These are phyloP conservation scores for Agrotis clavis DNA, from an alignment of 2,888 invertebrate genomes.

Conservation along the genomic window DNA sequence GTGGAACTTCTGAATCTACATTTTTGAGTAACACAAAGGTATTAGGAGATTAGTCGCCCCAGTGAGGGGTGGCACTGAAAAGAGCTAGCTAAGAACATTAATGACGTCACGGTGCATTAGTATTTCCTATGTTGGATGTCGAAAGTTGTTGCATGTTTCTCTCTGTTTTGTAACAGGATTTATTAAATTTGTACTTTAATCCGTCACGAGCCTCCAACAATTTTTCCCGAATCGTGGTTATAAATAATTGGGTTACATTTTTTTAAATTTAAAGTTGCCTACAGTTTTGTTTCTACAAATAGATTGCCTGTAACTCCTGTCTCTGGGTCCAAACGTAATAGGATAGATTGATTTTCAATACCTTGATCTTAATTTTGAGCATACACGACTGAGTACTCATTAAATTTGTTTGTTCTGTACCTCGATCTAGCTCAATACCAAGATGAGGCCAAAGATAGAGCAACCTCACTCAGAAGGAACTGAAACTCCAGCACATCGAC, in stretches of 20 bases:
- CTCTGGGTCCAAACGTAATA: too few species aligned
- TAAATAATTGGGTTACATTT: neutral
- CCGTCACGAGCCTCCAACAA: neutral
- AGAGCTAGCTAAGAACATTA: constrained; percentile 27
- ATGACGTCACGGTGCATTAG: constrained; percentile 27
- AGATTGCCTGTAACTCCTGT: too few species aligned
- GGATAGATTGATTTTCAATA: too few species aligned
- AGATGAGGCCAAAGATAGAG: too few species aligned
- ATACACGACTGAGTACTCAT: too few species aligned
- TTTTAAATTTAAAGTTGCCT: neutral
- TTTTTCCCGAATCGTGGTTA: neutral
- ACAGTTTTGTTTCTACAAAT: too few species aligned
- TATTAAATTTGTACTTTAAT: constrained; percentile 12
- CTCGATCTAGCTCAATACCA: too few species aligned
- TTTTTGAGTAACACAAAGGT: constrained; percentile 2
- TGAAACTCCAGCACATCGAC: too few species aligned
- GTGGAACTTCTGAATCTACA: neutral
- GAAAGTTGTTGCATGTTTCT: constrained; percentile 11
- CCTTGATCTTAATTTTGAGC: too few species aligned
- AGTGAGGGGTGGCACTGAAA: constrained; percentile 33
- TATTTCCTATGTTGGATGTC: constrained; percentile 1
- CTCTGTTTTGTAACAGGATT: constrained; percentile 22
- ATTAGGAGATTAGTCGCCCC: constrained; percentile 57
- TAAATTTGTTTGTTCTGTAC: too few species aligned
- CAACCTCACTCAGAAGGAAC: too few species aligned